Percentiles rank a stretch among this genome's conserved stretches.
Conservation (phyloP, 2,888 invertebrate genomes). For the Acanthoscelides obtectus region DNA sequence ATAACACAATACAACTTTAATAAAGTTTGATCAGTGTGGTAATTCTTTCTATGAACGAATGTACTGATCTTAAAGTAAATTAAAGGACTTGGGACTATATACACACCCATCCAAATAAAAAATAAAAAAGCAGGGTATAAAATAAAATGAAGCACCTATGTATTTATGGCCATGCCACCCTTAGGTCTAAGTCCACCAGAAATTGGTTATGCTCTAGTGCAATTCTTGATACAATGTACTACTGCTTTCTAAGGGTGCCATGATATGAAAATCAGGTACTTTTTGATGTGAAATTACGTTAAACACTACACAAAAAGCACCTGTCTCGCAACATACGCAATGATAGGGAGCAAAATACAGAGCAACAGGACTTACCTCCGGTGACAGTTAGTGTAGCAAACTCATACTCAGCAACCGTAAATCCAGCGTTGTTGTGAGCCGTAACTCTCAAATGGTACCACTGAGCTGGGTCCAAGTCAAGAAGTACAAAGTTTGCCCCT, state of each 20-base stretch:
- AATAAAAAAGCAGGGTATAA: neutral
- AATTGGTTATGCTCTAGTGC: too few species aligned
- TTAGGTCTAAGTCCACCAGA: too few species aligned
- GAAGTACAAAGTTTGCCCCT: slow-evolving; percentile 83
- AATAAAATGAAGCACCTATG: neutral
- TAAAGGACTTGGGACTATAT: neutral
- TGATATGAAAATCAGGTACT: neutral
- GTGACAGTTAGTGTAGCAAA: slow-evolving; percentile 91
- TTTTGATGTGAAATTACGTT: neutral
- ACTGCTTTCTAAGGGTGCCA: neutral
- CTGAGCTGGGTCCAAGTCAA: slow-evolving; percentile 88
- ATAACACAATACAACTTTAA: neutral
- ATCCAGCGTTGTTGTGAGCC: slow-evolving; percentile 93
- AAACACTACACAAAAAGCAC: neutral
- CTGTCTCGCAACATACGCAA: neutral
- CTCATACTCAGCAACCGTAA: slow-evolving; percentile 91
- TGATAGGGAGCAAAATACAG: slow-evolving; percentile 19
- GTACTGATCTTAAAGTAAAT: neutral
- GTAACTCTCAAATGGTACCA: slow-evolving; percentile 92
- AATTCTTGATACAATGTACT: too few species aligned
- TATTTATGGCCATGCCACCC: neutral
- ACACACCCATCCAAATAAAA: neutral
- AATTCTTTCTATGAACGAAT: neutral
- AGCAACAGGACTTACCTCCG: slow-evolving; percentile 66
- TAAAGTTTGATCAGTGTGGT: neutral